Evolutionary conservation across 1,140 invertebrate genomes (phyloP).

Genomic region (Coelopa frigida): DNA sequence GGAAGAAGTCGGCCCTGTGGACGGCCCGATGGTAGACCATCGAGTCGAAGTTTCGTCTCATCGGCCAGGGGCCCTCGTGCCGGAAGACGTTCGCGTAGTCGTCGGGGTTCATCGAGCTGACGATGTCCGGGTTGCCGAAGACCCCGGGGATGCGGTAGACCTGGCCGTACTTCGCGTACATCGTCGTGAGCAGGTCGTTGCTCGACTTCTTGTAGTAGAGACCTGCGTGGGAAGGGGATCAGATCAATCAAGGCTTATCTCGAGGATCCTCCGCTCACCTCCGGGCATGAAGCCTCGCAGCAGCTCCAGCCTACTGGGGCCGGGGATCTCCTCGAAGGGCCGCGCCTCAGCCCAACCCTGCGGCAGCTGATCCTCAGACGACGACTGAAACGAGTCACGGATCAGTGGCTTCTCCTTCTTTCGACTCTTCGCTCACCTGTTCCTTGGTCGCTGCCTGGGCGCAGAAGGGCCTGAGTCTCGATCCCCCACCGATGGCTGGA

Average conservation of each 20-base stretch:
- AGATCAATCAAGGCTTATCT: slow-evolving; percentile 3
- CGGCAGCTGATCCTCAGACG: too few relatives aligned
- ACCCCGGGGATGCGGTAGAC: slow-evolving; percentile 29
- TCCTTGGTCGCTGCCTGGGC: too few relatives aligned
- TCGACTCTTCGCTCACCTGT: too few relatives aligned
- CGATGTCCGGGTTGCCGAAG: slow-evolving; percentile 23
- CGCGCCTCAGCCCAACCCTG: slow-evolving; percentile 13
- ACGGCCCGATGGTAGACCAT: slow-evolving; percentile 30
- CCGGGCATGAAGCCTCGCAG: slow-evolving; percentile 31
- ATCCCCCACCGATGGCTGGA: too few relatives aligned
- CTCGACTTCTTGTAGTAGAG: slow-evolving; percentile 20
- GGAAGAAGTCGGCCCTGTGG: slow-evolving; percentile 25
- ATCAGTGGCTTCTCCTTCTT: too few relatives aligned
- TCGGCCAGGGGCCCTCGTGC: slow-evolving; percentile 33
- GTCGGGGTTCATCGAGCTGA: slow-evolving; percentile 28
- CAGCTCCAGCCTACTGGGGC: slow-evolving; percentile 24
- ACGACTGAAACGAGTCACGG: too few relatives aligned
- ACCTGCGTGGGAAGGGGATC: slow-evolving; percentile 20
- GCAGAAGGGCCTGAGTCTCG: too few relatives aligned
- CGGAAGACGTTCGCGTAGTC: slow-evolving; percentile 34
- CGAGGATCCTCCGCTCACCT: slow-evolving; percentile 17
- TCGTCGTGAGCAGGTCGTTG: not conserved
- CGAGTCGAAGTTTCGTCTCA: slow-evolving; percentile 24
- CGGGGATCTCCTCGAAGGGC: slow-evolving; percentile 29
- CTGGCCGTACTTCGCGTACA: slow-evolving; percentile 24